A percentile compares a stretch with the other conserved stretches of the same genome.
These are phyloP conservation scores for Promerops cafer DNA, from an alignment of 2,113 vertebrate genomes.

Conservation along the genomic window DNA sequence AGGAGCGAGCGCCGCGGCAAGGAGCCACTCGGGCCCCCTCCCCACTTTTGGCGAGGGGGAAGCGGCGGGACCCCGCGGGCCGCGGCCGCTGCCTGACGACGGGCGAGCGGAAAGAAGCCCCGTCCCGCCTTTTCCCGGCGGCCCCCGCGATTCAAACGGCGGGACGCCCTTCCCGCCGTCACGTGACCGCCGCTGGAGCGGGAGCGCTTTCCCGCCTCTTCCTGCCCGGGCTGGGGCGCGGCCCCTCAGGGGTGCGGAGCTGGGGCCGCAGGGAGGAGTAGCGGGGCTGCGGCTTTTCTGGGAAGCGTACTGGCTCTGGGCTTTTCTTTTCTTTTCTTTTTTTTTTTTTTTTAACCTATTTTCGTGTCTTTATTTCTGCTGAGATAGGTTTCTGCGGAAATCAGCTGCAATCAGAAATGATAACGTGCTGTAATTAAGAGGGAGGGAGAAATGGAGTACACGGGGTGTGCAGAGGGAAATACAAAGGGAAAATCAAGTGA, in stretches of 20 bases:
- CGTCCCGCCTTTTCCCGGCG: neutral
- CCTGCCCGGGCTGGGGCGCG: neutral
- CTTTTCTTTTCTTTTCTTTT: neutral
- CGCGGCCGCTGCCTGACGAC: neutral
- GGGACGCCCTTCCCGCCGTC: neutral
- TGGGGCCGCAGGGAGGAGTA: rapidly evolving
- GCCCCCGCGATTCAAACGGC: neutral
- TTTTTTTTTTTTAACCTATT: neutral
- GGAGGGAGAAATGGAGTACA: neutral
- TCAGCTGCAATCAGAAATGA: neutral
- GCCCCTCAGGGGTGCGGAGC: neutral
- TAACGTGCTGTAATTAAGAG: no score
- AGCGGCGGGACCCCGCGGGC: neutral
- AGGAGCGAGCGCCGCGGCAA: neutral
- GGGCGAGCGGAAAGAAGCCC: rapidly evolving
- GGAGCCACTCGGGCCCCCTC: neutral
- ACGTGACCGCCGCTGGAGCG: neutral
- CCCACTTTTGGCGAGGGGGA: rapidly evolving
- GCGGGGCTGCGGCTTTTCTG: rapidly evolving
- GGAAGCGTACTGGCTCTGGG: rapidly evolving
- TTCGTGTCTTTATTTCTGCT: neutral
- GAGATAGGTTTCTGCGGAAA: neutral
- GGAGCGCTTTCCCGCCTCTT: neutral
- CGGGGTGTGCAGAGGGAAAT: neutral
- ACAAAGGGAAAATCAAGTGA: no score